Evolutionary conservation across 2,113 vertebrate genomes (phyloP), one percentile per base, ranked within the genome.

Genomic region (Entelurus aequoreus): DNA sequence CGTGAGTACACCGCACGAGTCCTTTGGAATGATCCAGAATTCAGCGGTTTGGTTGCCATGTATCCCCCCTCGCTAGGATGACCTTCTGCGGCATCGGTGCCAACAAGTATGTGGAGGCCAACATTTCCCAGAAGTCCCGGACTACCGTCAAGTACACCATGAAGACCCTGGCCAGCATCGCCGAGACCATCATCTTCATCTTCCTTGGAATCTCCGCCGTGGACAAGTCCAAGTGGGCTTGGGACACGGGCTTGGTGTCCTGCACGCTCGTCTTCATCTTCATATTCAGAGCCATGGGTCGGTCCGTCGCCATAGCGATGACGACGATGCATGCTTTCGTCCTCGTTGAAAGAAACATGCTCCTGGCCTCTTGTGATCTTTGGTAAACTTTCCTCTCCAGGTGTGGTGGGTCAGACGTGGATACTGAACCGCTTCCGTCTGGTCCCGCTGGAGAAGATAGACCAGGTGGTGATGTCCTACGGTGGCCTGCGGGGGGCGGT

Each of bases 381-480:
- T 21, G 3, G 6, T 19, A 1, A 48, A 14, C 35, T 44, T 44
- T 52, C 38, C 53, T 1, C 49, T 83, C 8, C 72, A 98, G 96
- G 96, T 56, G 96, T 98, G 70, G 79, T 97, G 15, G 90, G 94
- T 60, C 96, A 98, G 88, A 98, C 94, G 0, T 98, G 89, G 49
- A 85, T 95, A 48, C 89, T 98, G 75, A 98, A 98, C 86, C 94
- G 88, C 66, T 97, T 97, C 82, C 92, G 96, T 54, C 90, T 98
- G 57, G 93, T 94, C 66, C 95, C 94, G 6, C 71, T 98, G 89
- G 96, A 98, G 82, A 94, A 90, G 89, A 94, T 98, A 0, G 96
- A 98, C 84, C 96, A 98, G 85, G 95, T 97, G 84, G 94, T 98
- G 89, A 98, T 98, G 96, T 97, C 96, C 0, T 98, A 98, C 0